Evolutionary conservation across 2,888 invertebrate genomes (phyloP), one percentile per base, ranked within the genome.

Genomic region (Catocala sponsa): DNA sequence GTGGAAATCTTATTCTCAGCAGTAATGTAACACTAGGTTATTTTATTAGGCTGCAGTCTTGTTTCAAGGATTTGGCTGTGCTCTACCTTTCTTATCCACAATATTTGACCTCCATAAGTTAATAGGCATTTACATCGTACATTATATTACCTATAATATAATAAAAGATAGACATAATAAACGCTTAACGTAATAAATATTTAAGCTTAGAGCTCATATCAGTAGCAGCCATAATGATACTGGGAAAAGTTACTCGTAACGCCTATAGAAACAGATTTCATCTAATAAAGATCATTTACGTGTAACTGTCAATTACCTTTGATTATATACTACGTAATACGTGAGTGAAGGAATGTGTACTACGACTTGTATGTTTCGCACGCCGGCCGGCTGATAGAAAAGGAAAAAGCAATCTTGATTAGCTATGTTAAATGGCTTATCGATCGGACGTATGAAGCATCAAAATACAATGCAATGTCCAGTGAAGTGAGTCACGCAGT

Each of bases 401-500:
- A 56, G 53, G 74, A 58, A 70, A 70, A 64, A 56, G 47, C 50
- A 49, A 48, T 65, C 59, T 56, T 59, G 56, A 66, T 69, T 58
- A 67, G 44, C 41, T 66, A 59, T 66, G 59, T 64, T 72, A 65
- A 76, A 68, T 62, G 51, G 15, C 35, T 55, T 69, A 52, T 32
- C 12, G 59, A 63, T 63, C 52, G 51, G 13, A 12, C 55, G 57
- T 59, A 56, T 62, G 51, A 48, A 58, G 51, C 47, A 63, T 59
- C 65, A 51, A 58, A 66, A 50, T 54, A 65, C 55, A 61, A 32
- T 61, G 61, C 46, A 60, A 67, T 81, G 74, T 68, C 75, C 81
- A 83, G 81, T 86, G 84, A 82, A 79, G 80, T 86, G 88, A 86
- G 80, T 85, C 86, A 85, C 77, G 80, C 63, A 58, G 63, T 69